Evolutionary conservation across 2,113 vertebrate genomes (phyloP).

Genomic region (Gnathonemus echidnorhynchus): DNA sequence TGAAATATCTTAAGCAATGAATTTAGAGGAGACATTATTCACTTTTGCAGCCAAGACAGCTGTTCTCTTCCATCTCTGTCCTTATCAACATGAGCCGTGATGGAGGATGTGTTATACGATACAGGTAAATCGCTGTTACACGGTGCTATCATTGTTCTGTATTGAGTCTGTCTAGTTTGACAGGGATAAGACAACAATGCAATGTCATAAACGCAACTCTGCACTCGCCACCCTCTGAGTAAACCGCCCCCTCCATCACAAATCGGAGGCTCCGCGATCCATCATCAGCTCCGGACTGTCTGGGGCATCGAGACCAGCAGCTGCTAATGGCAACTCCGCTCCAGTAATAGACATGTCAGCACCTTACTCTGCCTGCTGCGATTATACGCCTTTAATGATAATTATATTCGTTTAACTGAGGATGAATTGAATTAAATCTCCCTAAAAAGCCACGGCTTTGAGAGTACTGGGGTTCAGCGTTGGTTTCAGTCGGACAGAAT

Average conservation of each 20-base stretch:
- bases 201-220: background rate
- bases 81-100: background rate
- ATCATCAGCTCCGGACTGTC: background rate
- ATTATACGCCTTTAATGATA: background rate
- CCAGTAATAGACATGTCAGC: slow-evolving; percentile 7
- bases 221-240: background rate
- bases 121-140: background rate
- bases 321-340: background rate
- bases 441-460: background rate
- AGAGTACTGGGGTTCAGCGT: background rate
- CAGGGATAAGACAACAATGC: background rate
- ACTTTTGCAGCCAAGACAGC: background rate
- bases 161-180: background rate
- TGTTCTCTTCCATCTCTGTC: background rate
- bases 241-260: background rate
- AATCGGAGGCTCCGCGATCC: background rate
- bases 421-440: background rate
- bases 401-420: background rate
- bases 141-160: background rate
- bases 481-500: background rate
- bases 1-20: background rate
- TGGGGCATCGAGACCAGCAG: background rate
- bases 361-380: background rate
- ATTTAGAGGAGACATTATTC: background rate
- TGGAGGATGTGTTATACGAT: background rate